phyloP scores from a whole-genome alignment of 2,797 vertebrate species.

The Nasua narica region DNA sequence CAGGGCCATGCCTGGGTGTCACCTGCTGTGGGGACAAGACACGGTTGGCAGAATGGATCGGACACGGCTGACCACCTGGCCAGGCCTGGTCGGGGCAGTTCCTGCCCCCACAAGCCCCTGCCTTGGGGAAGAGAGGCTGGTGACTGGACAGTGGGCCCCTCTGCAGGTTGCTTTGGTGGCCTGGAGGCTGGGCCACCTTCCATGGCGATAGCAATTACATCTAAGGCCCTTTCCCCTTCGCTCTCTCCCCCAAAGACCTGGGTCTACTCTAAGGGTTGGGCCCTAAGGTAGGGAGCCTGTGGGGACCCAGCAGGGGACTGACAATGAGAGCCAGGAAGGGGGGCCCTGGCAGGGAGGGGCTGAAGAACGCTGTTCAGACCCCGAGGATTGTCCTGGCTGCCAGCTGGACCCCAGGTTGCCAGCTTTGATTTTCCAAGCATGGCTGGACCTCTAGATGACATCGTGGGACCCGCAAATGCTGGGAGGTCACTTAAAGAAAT shows the following conservation, averaged over 20 bases:
- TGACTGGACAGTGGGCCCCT: too few species aligned
- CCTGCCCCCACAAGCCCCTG: not conserved
- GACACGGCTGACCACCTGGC: not conserved
- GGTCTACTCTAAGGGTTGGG: not conserved
- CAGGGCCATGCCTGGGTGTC: not conserved
- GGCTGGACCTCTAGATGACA: not conserved
- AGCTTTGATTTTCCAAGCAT: not conserved
- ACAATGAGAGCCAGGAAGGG: not conserved
- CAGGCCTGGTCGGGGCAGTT: too few species aligned
- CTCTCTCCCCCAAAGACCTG: not conserved
- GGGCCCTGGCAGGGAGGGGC: not conserved
- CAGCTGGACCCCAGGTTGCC: not conserved
- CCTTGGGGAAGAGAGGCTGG: not conserved
- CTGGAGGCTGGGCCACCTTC: not conserved
- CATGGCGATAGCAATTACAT: not conserved
- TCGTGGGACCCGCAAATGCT: not conserved
- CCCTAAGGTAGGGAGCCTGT: too few species aligned
- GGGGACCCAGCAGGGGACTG: not conserved
- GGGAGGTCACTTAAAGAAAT: not conserved
- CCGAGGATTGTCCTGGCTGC: not conserved
- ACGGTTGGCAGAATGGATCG: too few species aligned
- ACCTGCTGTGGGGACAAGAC: not conserved
- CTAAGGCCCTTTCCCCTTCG: not conserved
- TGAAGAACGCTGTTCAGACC: not conserved
- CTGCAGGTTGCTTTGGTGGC: not conserved